phyloP scores from a whole-genome alignment of 2,797 vertebrate species.

The Semaprochilodus insignis region DNA sequence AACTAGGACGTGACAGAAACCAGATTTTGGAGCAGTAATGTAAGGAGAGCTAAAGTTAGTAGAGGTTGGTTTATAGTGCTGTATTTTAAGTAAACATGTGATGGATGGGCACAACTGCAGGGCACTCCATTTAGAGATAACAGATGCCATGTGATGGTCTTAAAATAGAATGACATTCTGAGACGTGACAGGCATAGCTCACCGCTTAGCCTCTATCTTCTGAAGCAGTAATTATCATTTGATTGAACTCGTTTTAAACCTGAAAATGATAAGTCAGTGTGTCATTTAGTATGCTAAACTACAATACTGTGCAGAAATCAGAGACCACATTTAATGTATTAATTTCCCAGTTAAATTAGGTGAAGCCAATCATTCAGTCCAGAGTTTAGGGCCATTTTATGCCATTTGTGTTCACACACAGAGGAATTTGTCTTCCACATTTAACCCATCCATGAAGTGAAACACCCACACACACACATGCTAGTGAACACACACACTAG shows the following conservation, averaged over 20 bases:
- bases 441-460: too few species aligned
- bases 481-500: too few species aligned
- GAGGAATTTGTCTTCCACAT: too few species aligned
- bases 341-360: too few species aligned
- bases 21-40: background rate
- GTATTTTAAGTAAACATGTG: conserved; percentile 29
- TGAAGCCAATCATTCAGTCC: too few species aligned
- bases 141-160: conserved; percentile 42
- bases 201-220: conserved; percentile 41
- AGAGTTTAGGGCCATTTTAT: too few species aligned
- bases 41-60: background rate
- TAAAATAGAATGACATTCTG: conserved; percentile 45
- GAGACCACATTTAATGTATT: too few species aligned
- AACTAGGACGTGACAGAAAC: too few species aligned
- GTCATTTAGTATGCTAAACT: too few species aligned
- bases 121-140: conserved; percentile 36
- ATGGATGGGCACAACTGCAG: conserved; percentile 43
- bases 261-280: background rate
- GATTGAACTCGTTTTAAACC: background rate
- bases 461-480: too few species aligned
- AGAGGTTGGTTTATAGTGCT: conserved; percentile 63
- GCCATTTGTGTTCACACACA: too few species aligned
- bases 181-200: conserved; percentile 36
- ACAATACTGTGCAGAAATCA: too few species aligned
- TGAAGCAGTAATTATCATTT: background rate